Evolutionary conservation across 2,113 vertebrate species (phyloP), one percentile per base, ranked within the genome.

Genomic region (Calyptomena viridis): DNA sequence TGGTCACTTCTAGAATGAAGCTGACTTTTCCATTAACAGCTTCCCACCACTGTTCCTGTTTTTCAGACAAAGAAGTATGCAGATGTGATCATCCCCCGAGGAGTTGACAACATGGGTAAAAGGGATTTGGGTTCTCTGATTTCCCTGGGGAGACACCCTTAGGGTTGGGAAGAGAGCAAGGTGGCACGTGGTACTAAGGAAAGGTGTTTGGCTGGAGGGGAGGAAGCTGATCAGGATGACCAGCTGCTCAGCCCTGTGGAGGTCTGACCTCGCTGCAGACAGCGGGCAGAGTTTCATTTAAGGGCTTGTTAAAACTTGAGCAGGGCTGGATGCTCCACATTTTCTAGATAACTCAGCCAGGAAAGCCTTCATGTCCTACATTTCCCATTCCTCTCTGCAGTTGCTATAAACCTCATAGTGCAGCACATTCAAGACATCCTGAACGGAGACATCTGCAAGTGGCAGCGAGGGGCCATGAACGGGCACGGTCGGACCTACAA

Each of bases 401-500:
- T 99, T 62, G 99, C 99, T 55, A 99, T 99, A 94, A 99, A 99
- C 98, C 98, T 99, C 71, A 99, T 99, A 1, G 99, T 99, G 68
- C 99, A 99, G 97, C 99, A 99, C 98, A 99, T 99, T 60, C 99
- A 99, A 69, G 99, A 99, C 97, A 99, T 99, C 77, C 98, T 99
- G 5, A 99, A 97, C 0, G 99, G 99, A 0, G 99, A 99, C 95
- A 97, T 99, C 97, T 99, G 99, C 97, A 99, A 98, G 87, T 99
- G 99, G 98, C 99, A 99, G 89, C 98, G 99, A 0, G 98, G 97
- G 3, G 94, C 98, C 0, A 10, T 98, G 35, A 99, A 98, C 0
- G 97, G 98, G 23, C 98, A 99, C 8, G 90, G 58, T 5, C 98
- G 98, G 30, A 96, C 93, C 31, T 97, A 97, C 93, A 99, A 99